phyloP scores from a whole-genome alignment of 2,797 vertebrate species.

The Bryconaethiops microstoma region DNA sequence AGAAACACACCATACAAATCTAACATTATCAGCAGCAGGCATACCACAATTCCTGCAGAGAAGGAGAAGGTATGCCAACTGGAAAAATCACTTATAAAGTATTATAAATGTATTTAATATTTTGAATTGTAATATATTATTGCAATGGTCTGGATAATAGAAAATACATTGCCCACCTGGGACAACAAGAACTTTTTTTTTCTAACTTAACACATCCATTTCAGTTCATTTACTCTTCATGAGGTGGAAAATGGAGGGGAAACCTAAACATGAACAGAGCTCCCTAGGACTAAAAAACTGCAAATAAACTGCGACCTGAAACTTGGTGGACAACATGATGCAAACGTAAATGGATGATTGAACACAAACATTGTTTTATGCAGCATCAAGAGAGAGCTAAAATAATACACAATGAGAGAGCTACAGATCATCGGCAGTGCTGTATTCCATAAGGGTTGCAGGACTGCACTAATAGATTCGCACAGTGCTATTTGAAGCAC shows the following conservation, averaged over 20 bases:
- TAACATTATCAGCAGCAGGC: background rate
- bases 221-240: background rate
- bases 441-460: background rate
- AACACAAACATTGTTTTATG: background rate
- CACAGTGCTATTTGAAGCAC: background rate
- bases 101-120: too few species aligned
- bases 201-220: background rate
- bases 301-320: background rate
- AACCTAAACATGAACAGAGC: background rate
- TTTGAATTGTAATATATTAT: too few species aligned
- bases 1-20: conserved; percentile 21
- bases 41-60: too few species aligned
- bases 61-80: too few species aligned
- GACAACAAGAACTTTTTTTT: too few species aligned
- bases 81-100: too few species aligned
- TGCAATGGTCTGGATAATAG: too few species aligned
- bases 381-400: background rate
- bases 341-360: background rate
- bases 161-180: too few species aligned
- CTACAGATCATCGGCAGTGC: background rate
- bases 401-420: background rate
- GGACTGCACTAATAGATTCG: background rate
- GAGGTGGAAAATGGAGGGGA: background rate
- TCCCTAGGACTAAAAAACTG: background rate
- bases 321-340: background rate